Evolutionary conservation across 2,888 invertebrate genomes (phyloP), one percentile per base, ranked within the genome.

Genomic region (Sminthurinus aureus): DNA sequence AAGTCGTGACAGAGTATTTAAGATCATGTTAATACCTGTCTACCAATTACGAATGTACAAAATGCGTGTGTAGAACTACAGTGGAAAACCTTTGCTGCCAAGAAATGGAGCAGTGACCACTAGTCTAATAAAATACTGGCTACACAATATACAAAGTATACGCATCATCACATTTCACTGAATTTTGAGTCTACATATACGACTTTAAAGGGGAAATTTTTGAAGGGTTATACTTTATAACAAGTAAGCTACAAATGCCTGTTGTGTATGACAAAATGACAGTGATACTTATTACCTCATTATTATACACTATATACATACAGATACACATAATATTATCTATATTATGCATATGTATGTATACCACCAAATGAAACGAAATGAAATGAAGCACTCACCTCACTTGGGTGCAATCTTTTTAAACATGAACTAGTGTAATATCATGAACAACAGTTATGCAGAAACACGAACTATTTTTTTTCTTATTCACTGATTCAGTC

Each of bases 381-480:
- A 58, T 13, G 18, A 58, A 58, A 58, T 15, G 18, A 38, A 38
- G 38, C 38, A 38, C 38, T 38, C 38, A 38, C 38, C 38, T 38
- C 58, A 58, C 58, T 58, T 58, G 58, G 58, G 58, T 58, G 58
- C 58, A 58, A 58, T 58, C 58, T 13, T 13, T 58, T 15, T 58
- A 18, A 58, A 58, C 58, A 9, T 15, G 58, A 58, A 58, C 58
- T 58, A 58, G 58, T 18, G 26, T 77, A 77, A 77, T 77, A 77
- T 77, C 20, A 58, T 24, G 26, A 20, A 22, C 0, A 77, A 77
- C 77, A 77, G 77, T 77, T 77, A 77, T 22, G 51, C 64, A 64
- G 24, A 20, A 64, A 64, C 77, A 77, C 77, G 77, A 77, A 77
- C 77, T 77, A 58, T 77, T 24, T 58, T 58, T 58, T 38, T 38